A percentile compares a stretch with the other conserved stretches of the same genome.
These are phyloP conservation scores for Thera obeliscata DNA, from an alignment of 2,888 invertebrate genomes.

Conservation along the genomic window DNA sequence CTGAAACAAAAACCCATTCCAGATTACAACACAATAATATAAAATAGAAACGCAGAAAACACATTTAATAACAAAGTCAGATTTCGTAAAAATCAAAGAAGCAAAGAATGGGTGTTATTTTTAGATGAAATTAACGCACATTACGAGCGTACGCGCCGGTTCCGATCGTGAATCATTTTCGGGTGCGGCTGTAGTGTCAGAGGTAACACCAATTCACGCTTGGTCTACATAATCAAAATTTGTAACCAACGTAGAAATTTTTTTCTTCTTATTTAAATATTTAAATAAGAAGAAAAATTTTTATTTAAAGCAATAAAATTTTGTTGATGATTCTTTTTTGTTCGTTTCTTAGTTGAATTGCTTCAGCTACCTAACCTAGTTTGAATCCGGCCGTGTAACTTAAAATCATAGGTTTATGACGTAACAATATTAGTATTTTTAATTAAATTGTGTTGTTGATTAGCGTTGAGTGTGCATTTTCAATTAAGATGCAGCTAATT, in stretches of 20 bases:
- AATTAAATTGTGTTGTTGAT: conserved; percentile 6
- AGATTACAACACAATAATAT: conserved; percentile 51
- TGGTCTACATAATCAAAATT: no score
- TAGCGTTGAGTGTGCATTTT: conserved; percentile 3
- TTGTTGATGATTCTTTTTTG: no score
- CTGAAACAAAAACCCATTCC: conserved; percentile 9
- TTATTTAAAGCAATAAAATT: no score
- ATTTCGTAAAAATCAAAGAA: conserved; percentile 79
- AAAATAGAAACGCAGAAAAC: conserved; percentile 41
- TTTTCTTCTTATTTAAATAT: no score
- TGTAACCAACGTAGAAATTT: no score
- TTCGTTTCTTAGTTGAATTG: no score
- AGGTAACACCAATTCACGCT: conserved; percentile 31
- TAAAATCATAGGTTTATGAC: no score
- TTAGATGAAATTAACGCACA: conserved; percentile 83
- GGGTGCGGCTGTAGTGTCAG: conserved; percentile 48
- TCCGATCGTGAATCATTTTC: conserved; percentile 73
- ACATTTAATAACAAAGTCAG: conserved; percentile 56
- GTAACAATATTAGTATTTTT: conserved; percentile 1
- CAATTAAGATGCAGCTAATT: conserved; percentile 2
- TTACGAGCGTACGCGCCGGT: conserved; percentile 73
- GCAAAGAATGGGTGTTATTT: conserved; percentile 81
- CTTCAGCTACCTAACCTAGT: no score
- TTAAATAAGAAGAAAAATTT: no score
- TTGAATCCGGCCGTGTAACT: no score